phyloP scores from a whole-genome alignment of 2,888 invertebrate species.

The Heteromurus nitidus region DNA sequence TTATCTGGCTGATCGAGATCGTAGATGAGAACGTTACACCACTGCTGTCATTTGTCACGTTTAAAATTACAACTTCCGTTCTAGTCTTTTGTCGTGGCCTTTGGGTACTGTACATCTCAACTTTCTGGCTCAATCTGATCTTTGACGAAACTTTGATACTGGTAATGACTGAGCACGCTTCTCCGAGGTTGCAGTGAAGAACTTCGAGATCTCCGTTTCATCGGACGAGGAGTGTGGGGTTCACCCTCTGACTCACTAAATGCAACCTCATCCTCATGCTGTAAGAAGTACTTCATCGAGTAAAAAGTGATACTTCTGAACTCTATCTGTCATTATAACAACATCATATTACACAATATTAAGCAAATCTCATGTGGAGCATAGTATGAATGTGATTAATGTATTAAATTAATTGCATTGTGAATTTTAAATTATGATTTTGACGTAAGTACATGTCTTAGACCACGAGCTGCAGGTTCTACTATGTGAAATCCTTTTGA shows the following conservation, averaged over 20 bases:
- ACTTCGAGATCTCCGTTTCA: background rate
- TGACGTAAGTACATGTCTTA: constrained; percentile 40
- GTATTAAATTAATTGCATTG: no score
- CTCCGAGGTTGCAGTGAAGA: background rate
- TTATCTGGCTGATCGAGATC: no score
- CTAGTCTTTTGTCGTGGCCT: no score
- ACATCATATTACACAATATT: background rate
- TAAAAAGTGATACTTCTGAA: constrained; percentile 46
- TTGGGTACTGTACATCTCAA: no score
- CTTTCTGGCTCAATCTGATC: no score
- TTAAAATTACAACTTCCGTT: no score
- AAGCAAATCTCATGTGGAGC: no score
- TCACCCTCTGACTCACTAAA: constrained; percentile 20
- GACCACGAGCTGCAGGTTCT: constrained; percentile 43
- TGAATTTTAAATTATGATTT: background rate
- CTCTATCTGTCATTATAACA: constrained; percentile 29
- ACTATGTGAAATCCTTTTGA: constrained; percentile 53
- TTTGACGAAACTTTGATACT: no score
- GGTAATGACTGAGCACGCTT: constrained; percentile 2
- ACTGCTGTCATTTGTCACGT: no score
- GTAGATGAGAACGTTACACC: no score
- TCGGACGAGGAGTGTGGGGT: background rate
- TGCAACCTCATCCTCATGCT: constrained; percentile 35
- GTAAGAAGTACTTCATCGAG: constrained; percentile 52
- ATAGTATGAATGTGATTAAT: no score